Base-by-base conservation (phyloP, 2,888 invertebrate species). In the Ochropleura plecta region DNA sequence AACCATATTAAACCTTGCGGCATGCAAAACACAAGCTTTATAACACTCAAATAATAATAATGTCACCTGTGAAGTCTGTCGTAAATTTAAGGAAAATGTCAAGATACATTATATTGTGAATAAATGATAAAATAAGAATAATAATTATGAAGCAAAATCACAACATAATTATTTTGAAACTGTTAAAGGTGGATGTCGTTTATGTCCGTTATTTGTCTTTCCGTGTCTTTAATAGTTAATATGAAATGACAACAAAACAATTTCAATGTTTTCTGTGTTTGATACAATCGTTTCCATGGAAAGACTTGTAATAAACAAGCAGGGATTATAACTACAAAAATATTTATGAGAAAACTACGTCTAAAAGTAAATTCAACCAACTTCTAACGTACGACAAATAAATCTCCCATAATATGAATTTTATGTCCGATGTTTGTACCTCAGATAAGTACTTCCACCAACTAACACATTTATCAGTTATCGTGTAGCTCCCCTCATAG, bases 211-310 rank as follows among this genome's bases (percentile, higher is more conserved):
- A 62, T 62, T 44, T 62, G 62, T 44, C n/a, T 10, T 62, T 42
- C 1, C 3, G 62, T n/a, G 18, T n/a, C 62, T 62, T 62, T 14
- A 44, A 62, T 62, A 62, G n/a, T 62, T 62, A 62, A 62, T 62
- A 6, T 44, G n/a, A 44, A n/a, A 62, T 62, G 62, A 62, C 44
- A n/a, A 62, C 44, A n/a, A 62, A 62, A 44, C 60, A n/a, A 62
- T n/a, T 62, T n/a, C 62, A n/a, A 44, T 44, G 62, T 62, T 62
- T n/a, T 44, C 44, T 18, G 44, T 62, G 62, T 62, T 62, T 62
- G 42, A 62, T 62, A n/a, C 8, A 44, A 63, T 46, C 46, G 63
- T 63, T 63, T 46, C 20, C 46, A 63, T 40, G 63, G 46, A 9
- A 20, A 63, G 46, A 46, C 0, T 16, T 7, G 18, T 42, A 10